Evolutionary conservation across 92 coral and sea anemone species (phyloP), one percentile per base, ranked within the genome.

Genomic region (Zoanthus sansibaricus): DNA sequence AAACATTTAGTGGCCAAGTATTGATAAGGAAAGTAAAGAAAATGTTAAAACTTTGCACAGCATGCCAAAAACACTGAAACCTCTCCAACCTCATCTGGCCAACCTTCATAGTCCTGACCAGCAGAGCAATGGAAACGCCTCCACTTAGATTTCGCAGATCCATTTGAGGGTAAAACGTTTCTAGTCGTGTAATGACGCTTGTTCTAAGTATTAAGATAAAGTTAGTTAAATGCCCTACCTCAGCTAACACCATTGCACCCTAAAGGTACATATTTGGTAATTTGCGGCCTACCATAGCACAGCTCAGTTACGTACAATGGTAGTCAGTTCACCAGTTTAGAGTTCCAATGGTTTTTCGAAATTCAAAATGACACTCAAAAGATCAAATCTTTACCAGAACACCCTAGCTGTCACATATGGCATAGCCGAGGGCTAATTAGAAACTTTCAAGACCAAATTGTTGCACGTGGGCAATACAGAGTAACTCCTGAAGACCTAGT

Each of bases 71-170:
- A 47, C 25, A 16, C 89, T 20, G 89, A 62, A 20, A 86, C 76
- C 15, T n/a, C 72, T 55, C 84, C 85, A 9, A 9, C 82, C 16
- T 33, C 76, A 9, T 32, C 74, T 3, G 4, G 42, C 42, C 42
- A 37, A 37, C 3, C 42, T 37, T 16, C 78, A 3, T 90, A 90
- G 77, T 85, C 78, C 37, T 72, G 86, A 86, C 82, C 89, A 13
- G 82, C 82, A 10, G 92, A 89, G 45, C 87, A 77, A 49, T 86
- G 90, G 90, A 79, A 90, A 42, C 76, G 92, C 21, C 44, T 90
- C 56, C 83, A 86, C 54, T 33, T 75, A 16, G 89, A 78, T 69
- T 25, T 25, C 25, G 25, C 25, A 25, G 25, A 25, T 25, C 25
- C 25, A 25, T 25, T 25, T 25, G 25, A 21, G 30, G 74, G 54